Base-by-base conservation (phyloP, 1,140 invertebrate species). In the Aricia agestis region DNA sequence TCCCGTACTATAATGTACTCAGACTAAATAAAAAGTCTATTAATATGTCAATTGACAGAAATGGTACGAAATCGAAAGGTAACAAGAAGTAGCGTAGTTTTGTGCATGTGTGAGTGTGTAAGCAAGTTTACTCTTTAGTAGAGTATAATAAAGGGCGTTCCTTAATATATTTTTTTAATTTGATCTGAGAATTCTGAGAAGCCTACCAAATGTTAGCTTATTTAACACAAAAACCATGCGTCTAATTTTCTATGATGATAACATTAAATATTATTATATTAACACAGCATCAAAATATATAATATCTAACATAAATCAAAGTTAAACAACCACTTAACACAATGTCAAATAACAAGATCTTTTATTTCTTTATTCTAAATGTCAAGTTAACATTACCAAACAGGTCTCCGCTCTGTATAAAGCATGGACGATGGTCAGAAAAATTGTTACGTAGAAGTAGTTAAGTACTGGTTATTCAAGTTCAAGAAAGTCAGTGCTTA, bases 361-460 rank as follows among this genome's bases (percentile, higher is more conserved):
- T 52, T 52, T 52, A 52, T 52, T 52, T 13, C 45, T 52, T 52
- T 52, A 52, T 52, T 52, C 13, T 13, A 52, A 52, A 52, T 52
- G 45, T 52, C 45, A 52, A 52, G 45, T 52, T 52, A 52, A 52
- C 45, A 52, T 42, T 52, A 52, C 45, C 45, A 52, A 52, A 52
- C 45, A 52, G 45, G 45, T 52, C 45, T 52, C 11, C n/a, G n/a
- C n/a, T 15, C 45, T 52, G 45, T 52, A 52, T 52, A 52, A 11
- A 52, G 45, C 45, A 13, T 52, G 45, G 45, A 52, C 45, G 45
- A 52, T 52, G 45, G 45, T 52, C 13, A 52, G 45, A 52, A 52
- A 52, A 52, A 52, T 52, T 11, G 45, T 52, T 52, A 52, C 45
- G 6, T 52, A 52, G 45, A 52, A 52, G 45, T 52, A n/a, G n/a